These are phyloP conservation scores for Argyra leucocephala DNA, from an alignment of 2,888 invertebrate genomes.

Conservation along the genomic window DNA sequence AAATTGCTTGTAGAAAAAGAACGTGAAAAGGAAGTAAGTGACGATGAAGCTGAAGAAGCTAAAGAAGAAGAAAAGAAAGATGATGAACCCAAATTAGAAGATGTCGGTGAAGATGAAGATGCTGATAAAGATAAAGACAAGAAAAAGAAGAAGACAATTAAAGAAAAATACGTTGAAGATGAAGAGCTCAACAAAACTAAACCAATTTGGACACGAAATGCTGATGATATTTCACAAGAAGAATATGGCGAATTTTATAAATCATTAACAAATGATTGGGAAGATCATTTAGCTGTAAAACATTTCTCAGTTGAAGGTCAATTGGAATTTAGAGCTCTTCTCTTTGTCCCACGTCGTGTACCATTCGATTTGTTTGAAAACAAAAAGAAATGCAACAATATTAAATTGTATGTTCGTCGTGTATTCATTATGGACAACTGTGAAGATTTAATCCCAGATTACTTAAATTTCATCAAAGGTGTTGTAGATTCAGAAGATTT, in stretches of 20 bases:
- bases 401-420: constrained; percentile 92
- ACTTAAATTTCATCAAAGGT: constrained; percentile 90
- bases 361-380: constrained; percentile 98
- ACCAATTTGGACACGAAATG: constrained; percentile 94
- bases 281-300: constrained; percentile 92
- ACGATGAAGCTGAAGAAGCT: constrained; percentile 79
- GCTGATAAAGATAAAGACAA: constrained; percentile 60
- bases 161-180: constrained; percentile 95
- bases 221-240: constrained; percentile 91
- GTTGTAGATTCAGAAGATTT: constrained; percentile 99
- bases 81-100: constrained; percentile 48
- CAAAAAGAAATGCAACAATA: constrained; percentile 96
- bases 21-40: constrained; percentile 90
- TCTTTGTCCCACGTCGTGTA: constrained; percentile 84
- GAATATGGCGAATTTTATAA: constrained; percentile 99
- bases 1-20: constrained; percentile 92
- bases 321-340: constrained; percentile 84
- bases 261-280: constrained; percentile 95
- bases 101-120: constrained; percentile 51
- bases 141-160: constrained; percentile 94
- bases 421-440: constrained; percentile 99
- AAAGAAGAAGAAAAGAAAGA: constrained; percentile 53
- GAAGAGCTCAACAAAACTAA: constrained; percentile 98
- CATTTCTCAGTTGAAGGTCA: constrained; percentile 92
- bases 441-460: constrained; percentile 96